Base-by-base conservation (phyloP, 2,113 vertebrate genomes). In the Ibidorhyncha struthersii region DNA sequence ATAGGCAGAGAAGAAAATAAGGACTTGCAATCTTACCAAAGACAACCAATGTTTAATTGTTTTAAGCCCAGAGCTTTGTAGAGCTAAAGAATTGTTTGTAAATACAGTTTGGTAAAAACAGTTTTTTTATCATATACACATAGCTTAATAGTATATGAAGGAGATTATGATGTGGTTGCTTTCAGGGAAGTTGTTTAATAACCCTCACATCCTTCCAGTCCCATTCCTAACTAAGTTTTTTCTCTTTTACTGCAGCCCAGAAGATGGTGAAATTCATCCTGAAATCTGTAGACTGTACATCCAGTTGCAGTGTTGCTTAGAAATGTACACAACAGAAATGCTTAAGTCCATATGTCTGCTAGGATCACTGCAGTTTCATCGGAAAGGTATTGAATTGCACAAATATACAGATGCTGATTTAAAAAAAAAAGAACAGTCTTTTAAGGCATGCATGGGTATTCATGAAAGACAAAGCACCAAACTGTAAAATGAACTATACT, bases 301-400 rank as follows among this genome's bases (percentile, higher is more conserved):
- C 97, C 99, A 99, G 98, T 98, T 99, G 89, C 99, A 99, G 91
- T 99, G 99, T 96, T 99, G 99, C 97, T 98, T 99, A 98, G 99
- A 99, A 98, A 99, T 99, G 99, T 99, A 99, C 96, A 99, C 99
- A 90, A 99, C 99, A 61, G 99, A 99, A 98, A 99, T 99, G 99
- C 98, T 99, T 19, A 99, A 99, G 96, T 99, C 99, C 76, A 98
- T 99, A 73, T 99, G 99, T 97, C 98, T 99, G 92, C 98, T 99
- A 87, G 99, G 99, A 95, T 99, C 99, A 43, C 98, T 99, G 97
- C 99, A 99, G 97, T 99, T 99, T 97, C 99, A 99, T 98, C 98
- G 99, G 96, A 99, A 99, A 99, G 99, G 99, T 99, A 99, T 72
- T 86, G 58, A 62, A 52, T 55, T 66, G 74, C 56, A 81, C 63